Evolutionary conservation across 2,888 invertebrate species (phyloP), one percentile per base, ranked within the genome.

Genomic region (Hirtodrosophila confusa): DNA sequence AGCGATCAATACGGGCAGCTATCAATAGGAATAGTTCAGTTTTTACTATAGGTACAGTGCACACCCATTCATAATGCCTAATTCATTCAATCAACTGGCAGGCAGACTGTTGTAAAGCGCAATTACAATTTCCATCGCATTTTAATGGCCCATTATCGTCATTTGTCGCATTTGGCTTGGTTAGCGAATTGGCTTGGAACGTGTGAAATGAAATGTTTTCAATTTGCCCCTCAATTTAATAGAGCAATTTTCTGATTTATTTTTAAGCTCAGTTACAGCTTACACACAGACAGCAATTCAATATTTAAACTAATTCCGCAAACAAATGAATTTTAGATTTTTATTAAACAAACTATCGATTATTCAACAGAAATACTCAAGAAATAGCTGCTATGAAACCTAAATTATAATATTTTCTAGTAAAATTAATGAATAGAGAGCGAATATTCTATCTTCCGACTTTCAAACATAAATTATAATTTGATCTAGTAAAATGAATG

Each of bases 1-100:
- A 36, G 51, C 55, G 55, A 73, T 73, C 51, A 72, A 72, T 58
- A 27, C n/a, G n/a, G n/a, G n/a, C n/a, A 24, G n/a, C 61, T 45
- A 56, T 72, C 72, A 61, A 71, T 72, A 56, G 67, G 27, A 36
- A 17, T 10, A 31, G 43, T 33, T 43, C 0, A 24, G 40, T 17
- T 7, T 36, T 48, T 27, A 24, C 39, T 8, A 27, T 36, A 24
- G 56, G 31, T 17, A 11, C 7, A 10, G 17, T 27, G 27, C 7
- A 9, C 10, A 11, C 9, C 36, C 35, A 65, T 49, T 69, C 40
- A 53, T 41, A 40, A 31, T n/a, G 27, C n/a, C 27, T 35, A 11
- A 63, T 37, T 41, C 37, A 41, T 23, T 66, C 40, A 50, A 50
- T 70, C 37, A 1, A 37, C 33, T 57, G 5, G 6, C 41, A 36